Evolutionary conservation across 1,140 invertebrate genomes (phyloP), one percentile per base, ranked within the genome.

Genomic region (Mycetomoellerius zeteki): DNA sequence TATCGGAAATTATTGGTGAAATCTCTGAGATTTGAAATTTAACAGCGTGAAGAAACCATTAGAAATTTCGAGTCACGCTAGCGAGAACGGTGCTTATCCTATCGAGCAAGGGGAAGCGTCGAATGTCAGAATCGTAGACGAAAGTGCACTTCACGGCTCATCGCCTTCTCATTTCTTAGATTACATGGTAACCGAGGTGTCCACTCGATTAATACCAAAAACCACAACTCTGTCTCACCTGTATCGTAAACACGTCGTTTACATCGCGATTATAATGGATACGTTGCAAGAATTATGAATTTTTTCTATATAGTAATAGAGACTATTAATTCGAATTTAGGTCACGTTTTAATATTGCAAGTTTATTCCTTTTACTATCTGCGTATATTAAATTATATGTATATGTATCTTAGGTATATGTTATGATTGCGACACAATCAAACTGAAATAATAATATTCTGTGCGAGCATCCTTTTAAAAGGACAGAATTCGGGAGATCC

Each of bases 101-200:
- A 27, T 19, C 52, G 50, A 86, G 65, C 65, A 56, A 69, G 54
- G 75, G 21, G 27, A 82, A 47, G 58, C 85, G 1, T 30, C 24
- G 37, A 65, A 37, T 52, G 33, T 14, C 47, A 4, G 33, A 64
- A 73, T 84, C 33, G 62, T 84, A 56, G 77, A 58, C 64, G 72
- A 85, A 85, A 85, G 73, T 27, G 56, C 52, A n/a, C 43, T 77
- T 85, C 71, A 77, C 33, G 58, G 82, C 60, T 85, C 47, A 85
- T 85, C 73, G 82, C 73, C 43, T 75, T 64, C 60, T 65, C 58
- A 54, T 85, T 77, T 65, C 72, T 77, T 43, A 65, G 43, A 85
- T 85, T 85, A 85, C 47, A 85, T 43, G 47, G 30, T 64, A 64
- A 27, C 43, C 58, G 47, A 85, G 56, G 27, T 54, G 64, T 71